Evolutionary conservation across 2,888 invertebrate species (phyloP), one percentile per base, ranked within the genome.

Genomic region (Cephus pulcher): DNA sequence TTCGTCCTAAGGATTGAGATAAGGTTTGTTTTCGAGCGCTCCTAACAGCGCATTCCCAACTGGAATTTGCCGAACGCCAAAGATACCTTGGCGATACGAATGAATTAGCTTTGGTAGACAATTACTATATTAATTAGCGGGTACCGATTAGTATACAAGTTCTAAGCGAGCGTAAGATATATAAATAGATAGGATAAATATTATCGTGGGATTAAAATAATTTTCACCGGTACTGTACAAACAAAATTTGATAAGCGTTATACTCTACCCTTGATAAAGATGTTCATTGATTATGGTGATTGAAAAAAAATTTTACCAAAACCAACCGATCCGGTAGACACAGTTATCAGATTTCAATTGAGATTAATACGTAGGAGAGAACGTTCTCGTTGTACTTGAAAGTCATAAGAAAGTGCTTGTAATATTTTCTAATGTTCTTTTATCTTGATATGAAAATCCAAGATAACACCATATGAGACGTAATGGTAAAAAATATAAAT

Each of bases 91-190:
- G 9, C 23, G 56, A 56, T 23, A 23, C 56, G 23, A 23, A 56
- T 23, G 56, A 56, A 56, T 56, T 56, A 56, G 56, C 56, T 56
- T 23, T 1, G 56, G 1, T 56, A 9, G 23, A 23, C 6, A 23
- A 56, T 56, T 56, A 56, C 9, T 56, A 23, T 56, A 56, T 56
- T 56, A 9, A 56, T 56, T 56, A 56, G 23, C 56, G 9, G 56
- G 6, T 15, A 56, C 73, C 75, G 82, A 87, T 87, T 87, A 86
- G 84, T 86, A 87, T 86, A 87, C 84, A 84, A 85, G 84, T 86
- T 85, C 86, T 83, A 82, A 82, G 84, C 80, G 79, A 80, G 80
- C 82, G 82, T 56, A 15, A 56, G 15, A 23, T 9, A 9, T 56
- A 56, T 56, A 56, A 23, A 56, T 56, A 23, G 40, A 40, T 23